Percentiles rank a stretch among this genome's conserved stretches.
These are phyloP conservation scores for Thermophis baileyi DNA, from an alignment of 2,113 vertebrate genomes.

Conservation along the genomic window DNA sequence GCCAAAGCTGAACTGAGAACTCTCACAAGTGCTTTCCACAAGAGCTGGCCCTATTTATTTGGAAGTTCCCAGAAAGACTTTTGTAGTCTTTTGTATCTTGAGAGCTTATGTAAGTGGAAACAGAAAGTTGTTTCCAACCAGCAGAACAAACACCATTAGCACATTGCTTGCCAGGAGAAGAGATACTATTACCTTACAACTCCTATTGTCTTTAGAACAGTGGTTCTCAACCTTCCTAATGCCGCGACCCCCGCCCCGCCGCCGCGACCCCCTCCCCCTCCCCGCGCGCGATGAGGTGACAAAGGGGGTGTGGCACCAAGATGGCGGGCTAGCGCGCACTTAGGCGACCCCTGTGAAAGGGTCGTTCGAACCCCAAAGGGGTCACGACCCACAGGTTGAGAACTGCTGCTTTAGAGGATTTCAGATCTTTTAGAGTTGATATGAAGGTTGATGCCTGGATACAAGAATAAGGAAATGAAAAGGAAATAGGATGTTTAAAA, in stretches of 20 bases:
- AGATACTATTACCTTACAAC: background rate
- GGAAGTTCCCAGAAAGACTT: background rate
- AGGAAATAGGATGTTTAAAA: background rate
- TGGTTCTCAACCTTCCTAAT: too few species aligned
- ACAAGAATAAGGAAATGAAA: background rate
- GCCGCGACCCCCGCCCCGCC: too few species aligned
- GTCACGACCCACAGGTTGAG: too few species aligned
- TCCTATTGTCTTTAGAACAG: background rate
- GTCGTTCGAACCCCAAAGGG: too few species aligned
- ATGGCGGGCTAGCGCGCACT: too few species aligned
- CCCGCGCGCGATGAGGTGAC: too few species aligned
- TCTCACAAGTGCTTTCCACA: background rate
- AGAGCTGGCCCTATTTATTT: background rate
- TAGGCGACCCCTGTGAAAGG: too few species aligned
- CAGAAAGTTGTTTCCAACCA: background rate
- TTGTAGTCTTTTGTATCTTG: background rate
- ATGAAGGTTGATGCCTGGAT: background rate
- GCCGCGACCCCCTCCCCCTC: too few species aligned
- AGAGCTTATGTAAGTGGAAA: background rate
- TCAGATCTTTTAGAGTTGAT: background rate
- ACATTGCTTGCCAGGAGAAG: background rate
- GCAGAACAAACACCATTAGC: background rate
- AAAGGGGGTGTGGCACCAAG: too few species aligned
- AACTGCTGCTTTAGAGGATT: background rate
- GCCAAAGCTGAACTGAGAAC: background rate